Percentiles rank a stretch among this genome's conserved stretches.
phyloP scores from a whole-genome alignment of 2,888 invertebrate genomes.

The Endomychus coccineus region DNA sequence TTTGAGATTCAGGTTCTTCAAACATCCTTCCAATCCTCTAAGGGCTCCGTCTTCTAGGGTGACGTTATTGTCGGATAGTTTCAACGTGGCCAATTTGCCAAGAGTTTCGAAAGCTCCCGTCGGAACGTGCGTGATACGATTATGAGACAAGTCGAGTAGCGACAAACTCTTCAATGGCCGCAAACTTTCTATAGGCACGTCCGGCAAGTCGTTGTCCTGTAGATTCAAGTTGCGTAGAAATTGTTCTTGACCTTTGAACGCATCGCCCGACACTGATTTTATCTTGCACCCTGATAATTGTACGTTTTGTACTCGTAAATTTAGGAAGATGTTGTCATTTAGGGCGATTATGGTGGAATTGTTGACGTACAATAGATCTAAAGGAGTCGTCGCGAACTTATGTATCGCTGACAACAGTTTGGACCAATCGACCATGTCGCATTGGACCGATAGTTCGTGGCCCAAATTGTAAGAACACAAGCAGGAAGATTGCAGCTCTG shows the following conservation, averaged over 20 bases:
- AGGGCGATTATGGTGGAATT: slow-evolving; percentile 72
- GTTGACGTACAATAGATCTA: slow-evolving; percentile 83
- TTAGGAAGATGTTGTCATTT: slow-evolving; percentile 59
- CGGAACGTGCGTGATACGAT: slow-evolving; percentile 64
- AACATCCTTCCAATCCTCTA: slow-evolving; percentile 67
- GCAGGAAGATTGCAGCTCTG: slow-evolving; percentile 73
- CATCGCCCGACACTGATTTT: slow-evolving; percentile 58
- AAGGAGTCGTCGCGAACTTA: slow-evolving; percentile 58
- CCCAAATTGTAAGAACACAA: slow-evolving; percentile 83
- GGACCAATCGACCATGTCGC: slow-evolving; percentile 79
- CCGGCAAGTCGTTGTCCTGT: slow-evolving; percentile 71
- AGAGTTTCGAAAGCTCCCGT: slow-evolving; percentile 69
- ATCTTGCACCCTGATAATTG: slow-evolving; percentile 80
- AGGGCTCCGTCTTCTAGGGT: slow-evolving; percentile 64
- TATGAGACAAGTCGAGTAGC: slow-evolving; percentile 77
- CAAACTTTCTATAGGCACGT: slow-evolving; percentile 69
- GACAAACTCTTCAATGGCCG: slow-evolving; percentile 62
- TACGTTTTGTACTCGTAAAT: slow-evolving; percentile 69
- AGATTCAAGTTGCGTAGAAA: slow-evolving; percentile 77
- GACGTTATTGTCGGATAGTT: slow-evolving; percentile 81
- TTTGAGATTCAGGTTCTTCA: slow-evolving; percentile 86
- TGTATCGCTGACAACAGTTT: slow-evolving; percentile 67
- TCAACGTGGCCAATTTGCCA: slow-evolving; percentile 67
- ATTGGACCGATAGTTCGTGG: slow-evolving; percentile 79
- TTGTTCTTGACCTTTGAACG: slow-evolving; percentile 77